These are phyloP conservation scores for Pemphredon lugubris DNA, from an alignment of 2,888 invertebrate species.

Conservation along the genomic window DNA sequence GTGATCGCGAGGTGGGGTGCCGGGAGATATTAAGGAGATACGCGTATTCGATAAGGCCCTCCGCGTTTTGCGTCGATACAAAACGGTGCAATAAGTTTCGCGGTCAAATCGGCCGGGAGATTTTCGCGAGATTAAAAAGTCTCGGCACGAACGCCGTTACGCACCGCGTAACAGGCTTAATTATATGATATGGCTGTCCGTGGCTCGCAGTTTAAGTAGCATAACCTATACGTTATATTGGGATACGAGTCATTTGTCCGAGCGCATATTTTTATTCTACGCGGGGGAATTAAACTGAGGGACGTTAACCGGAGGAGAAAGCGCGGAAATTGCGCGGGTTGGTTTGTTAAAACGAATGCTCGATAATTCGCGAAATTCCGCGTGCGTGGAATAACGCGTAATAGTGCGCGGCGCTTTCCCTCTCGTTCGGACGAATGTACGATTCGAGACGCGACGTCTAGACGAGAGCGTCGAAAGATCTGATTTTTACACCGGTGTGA, in stretches of 20 bases:
- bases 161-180: background rate
- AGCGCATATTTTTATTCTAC: background rate
- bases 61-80: background rate
- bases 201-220: background rate
- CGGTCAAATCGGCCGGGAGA: background rate
- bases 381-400: background rate
- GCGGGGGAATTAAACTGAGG: slow-evolving; percentile 5
- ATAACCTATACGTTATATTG: background rate
- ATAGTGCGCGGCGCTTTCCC: slow-evolving; percentile 29
- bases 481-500: no score
- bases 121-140: background rate
- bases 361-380: slow-evolving; percentile 35
- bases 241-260: background rate
- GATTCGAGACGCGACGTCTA: no score
- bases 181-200: background rate
- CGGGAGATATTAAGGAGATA: background rate
- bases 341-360: no score
- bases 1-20: background rate
- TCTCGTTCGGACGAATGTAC: background rate
- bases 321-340: slow-evolving; percentile 47
- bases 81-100: background rate
- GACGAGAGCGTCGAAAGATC: no score
- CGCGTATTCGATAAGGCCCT: background rate
- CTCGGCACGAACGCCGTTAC: slow-evolving; percentile 3
- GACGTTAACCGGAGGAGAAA: slow-evolving; percentile 33